Percentiles rank a stretch among this genome's conserved stretches.
These are phyloP conservation scores for Staurois parvus DNA, from an alignment of 2,797 vertebrate species.

Conservation along the genomic window DNA sequence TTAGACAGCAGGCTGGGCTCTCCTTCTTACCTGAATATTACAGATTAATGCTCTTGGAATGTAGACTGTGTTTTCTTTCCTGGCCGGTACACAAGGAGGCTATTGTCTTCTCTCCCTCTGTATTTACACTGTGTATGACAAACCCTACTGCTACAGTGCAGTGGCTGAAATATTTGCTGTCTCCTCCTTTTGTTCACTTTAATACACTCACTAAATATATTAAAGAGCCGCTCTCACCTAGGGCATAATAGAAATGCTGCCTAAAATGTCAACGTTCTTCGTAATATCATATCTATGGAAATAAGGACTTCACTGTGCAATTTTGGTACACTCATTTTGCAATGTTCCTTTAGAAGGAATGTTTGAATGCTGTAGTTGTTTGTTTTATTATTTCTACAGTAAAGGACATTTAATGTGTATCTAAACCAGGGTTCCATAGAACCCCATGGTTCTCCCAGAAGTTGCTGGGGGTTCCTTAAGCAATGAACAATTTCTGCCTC, in stretches of 20 bases:
- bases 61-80: slow-evolving; percentile 13
- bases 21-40: slow-evolving; percentile 8
- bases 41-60: neutral
- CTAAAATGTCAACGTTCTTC: neutral
- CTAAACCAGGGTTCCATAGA: too few relatives aligned
- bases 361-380: too few relatives aligned
- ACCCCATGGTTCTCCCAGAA: too few relatives aligned
- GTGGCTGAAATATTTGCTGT: neutral
- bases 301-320: neutral
- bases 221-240: neutral
- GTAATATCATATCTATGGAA: neutral
- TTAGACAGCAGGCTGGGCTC: neutral
- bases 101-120: neutral
- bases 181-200: neutral
- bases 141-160: neutral
- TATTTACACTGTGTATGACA: slow-evolving; percentile 22
- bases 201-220: neutral
- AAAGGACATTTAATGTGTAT: too few relatives aligned
- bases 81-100: slow-evolving; percentile 7
- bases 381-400: too few relatives aligned
- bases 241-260: neutral
- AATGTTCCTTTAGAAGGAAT: too few relatives aligned
- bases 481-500: too few relatives aligned
- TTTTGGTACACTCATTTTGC: neutral
- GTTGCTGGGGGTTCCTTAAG: too few relatives aligned